A percentile compares a stretch with the other conserved stretches of the same genome.
Evolutionary conservation across 2,797 vertebrate species (phyloP).

Genomic region (Microtus agrestis): DNA sequence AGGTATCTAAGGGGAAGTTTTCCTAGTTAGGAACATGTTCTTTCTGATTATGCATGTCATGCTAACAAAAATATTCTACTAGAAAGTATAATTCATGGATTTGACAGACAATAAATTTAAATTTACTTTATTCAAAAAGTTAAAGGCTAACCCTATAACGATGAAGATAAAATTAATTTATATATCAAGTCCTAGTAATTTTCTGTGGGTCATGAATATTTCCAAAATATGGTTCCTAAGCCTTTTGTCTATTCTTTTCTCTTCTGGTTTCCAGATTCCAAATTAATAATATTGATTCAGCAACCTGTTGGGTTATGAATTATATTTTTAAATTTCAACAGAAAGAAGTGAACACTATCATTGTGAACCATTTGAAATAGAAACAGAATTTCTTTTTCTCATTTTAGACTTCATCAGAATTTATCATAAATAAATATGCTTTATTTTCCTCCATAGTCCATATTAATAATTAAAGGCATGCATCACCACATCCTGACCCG

Average conservation of each 20-base stretch:
- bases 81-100: conserved; percentile 36
- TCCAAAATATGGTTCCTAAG: conserved; percentile 12
- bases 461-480: background rate
- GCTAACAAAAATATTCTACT: conserved; percentile 55
- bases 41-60: conserved; percentile 69
- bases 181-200: conserved; percentile 47
- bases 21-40: conserved; percentile 65
- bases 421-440: conserved; percentile 19
- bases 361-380: conserved; percentile 51
- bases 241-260: conserved; percentile 51
- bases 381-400: conserved; percentile 24
- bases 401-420: conserved; percentile 12
- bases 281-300: conserved; percentile 31
- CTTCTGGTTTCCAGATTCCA: conserved; percentile 34
- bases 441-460: conserved; percentile 1
- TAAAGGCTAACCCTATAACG: background rate
- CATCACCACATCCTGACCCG: background rate
- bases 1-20: conserved; percentile 63
- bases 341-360: conserved; percentile 27
- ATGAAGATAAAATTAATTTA: conserved; percentile 41
- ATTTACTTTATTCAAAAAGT: conserved; percentile 62
- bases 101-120: conserved; percentile 7
- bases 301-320: background rate
- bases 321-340: conserved; percentile 36
- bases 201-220: conserved; percentile 35